Base-by-base conservation (phyloP, 2,888 invertebrate species). In the Nesidiocoris tenuis region DNA sequence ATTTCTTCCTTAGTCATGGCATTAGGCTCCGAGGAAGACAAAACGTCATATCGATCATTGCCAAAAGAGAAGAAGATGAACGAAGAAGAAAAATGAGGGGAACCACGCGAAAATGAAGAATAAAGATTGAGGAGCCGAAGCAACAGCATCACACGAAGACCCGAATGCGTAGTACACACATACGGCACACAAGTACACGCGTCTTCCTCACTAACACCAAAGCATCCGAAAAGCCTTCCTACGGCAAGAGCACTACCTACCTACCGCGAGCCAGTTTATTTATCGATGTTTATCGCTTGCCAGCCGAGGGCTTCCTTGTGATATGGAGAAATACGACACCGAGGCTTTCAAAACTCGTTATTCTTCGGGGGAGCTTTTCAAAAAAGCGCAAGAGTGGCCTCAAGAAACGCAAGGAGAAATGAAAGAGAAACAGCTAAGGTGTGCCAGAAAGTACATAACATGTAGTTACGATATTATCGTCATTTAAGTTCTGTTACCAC, bases 281-380 rank as follows among this genome's bases (percentile, higher is more conserved):
- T 72, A 72, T 72, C 57, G 72, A 61, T 72, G 72, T 72, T 72
- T 72, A 72, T 72, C 72, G 61, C 61, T 21, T 24, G 16, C 63
- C 61, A n/a, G 61, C 54, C 39, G 21, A 61, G 61, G 54, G 3
- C 21, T 16, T 61, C 61, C 61, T 25, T 61, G 39, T 12, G 3
- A 12, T 7, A 39, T 7, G 61, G 72, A 61, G 61, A 72, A 72
- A 72, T 72, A 72, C 72, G 17, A 61, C 39, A 21, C 61, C 63
- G n/a, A 63, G 19, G 61, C 63, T 72, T 56, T 72, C 72, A 25
- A 72, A 72, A 16, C 61, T 63, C 72, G 72, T 72, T 61, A 72
- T 72, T 72, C 39, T n/a, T n/a, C n/a, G n/a, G n/a, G n/a, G n/a
- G n/a, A n/a, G n/a, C n/a, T n/a, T n/a, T n/a, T n/a, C n/a, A n/a